Base-by-base conservation (phyloP, 2,797 vertebrate species). In the Amazona ochrocephala region DNA sequence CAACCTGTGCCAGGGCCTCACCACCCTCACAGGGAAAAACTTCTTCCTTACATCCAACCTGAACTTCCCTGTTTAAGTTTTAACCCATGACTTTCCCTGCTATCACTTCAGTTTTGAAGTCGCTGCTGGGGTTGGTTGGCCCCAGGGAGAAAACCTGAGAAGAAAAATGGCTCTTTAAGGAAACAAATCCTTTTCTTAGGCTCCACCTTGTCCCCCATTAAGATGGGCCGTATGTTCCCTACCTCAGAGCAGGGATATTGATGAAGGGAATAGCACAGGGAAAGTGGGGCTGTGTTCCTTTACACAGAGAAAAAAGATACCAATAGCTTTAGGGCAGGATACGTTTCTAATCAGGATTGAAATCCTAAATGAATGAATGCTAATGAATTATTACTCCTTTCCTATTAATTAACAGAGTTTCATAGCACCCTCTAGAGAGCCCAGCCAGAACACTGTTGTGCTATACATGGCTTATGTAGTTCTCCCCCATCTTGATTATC, bases 281-380 rank as follows among this genome's bases (percentile, higher is more conserved):
- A 77, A 92, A 20, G 30, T 42, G 53, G 29, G 50, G 91, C 42
- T 5, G 2, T 1, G 1, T 73, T 89, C 23, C 17, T 15, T 74
- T 82, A 12, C 51, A 74, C 15, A 66, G 80, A 73, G 11, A 60
- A 83, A 84, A 83, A 85, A 56, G 8, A 15, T 62, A 66, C 27
- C 2, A 3, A 82, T 88, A 90, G 56, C 89, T 90, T 53, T 82
- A 90, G 90, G 91, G 91, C 51, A 91, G 85, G 83, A 79, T 84
- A 76, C 8, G 42, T 79, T 93, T 87, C 91, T 79, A 93, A 73
- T 71, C 74, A 82, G 56, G 78, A 77, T 87, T 79, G 84, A 93
- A 96, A 77, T 87, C 74, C 71, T 72, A 79, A 89, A 77, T 94
- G 76, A 91, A 71, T 91, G 85, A 91, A 89, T 89, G n/a, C 68